phyloP scores from a whole-genome alignment of 2,888 invertebrate species.

The Trichogramma evanescens region DNA sequence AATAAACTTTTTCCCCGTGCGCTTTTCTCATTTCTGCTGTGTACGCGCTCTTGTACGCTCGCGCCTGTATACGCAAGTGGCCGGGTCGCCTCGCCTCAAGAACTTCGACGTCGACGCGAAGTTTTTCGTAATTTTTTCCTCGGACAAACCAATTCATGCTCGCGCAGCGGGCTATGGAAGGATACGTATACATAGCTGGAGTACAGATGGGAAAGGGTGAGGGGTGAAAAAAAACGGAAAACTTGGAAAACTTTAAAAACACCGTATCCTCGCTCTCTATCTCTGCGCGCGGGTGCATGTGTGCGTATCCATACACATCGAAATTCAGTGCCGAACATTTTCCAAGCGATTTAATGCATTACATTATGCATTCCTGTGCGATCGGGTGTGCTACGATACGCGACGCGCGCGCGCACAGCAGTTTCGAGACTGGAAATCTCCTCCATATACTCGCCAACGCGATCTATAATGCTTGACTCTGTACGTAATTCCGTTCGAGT shows the following conservation, averaged over 20 bases:
- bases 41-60: no score
- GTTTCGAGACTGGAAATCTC: no score
- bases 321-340: background rate
- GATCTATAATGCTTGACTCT: no score
- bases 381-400: no score
- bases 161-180: no score
- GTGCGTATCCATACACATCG: background rate
- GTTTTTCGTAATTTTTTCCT: constrained; percentile 3
- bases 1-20: background rate
- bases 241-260: background rate
- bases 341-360: background rate
- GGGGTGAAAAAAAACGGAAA: background rate
- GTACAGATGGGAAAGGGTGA: no score
- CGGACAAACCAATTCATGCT: background rate
- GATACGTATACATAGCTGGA: no score
- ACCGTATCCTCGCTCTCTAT: no score
- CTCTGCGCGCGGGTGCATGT: no score
- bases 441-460: no score
- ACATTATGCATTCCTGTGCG: background rate
- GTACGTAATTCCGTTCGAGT: no score
- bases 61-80: background rate
- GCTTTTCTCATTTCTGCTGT: background rate
- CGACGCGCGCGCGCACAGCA: no score
- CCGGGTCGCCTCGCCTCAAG: background rate
- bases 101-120: background rate